These are phyloP conservation scores for Manis pentadactyla DNA, from an alignment of 2,797 vertebrate genomes.

Conservation along the genomic window DNA sequence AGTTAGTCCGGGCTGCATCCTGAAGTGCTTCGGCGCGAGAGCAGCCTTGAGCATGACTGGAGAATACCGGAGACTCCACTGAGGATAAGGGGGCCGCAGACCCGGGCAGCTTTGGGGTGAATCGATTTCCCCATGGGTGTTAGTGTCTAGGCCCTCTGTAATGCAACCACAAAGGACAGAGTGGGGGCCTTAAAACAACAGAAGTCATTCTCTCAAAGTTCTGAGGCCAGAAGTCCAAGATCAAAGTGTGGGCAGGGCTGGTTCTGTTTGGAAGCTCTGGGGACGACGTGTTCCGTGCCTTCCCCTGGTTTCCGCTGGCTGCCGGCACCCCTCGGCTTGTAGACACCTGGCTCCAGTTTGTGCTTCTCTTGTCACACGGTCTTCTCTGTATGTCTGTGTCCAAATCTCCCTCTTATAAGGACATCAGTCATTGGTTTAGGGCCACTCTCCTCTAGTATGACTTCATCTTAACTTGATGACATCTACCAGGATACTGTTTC, in stretches of 20 bases:
- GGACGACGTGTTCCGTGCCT: background rate
- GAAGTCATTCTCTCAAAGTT: background rate
- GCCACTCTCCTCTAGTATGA: background rate
- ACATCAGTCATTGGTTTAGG: background rate
- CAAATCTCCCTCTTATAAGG: background rate
- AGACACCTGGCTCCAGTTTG: background rate
- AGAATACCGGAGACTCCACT: background rate
- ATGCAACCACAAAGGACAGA: background rate
- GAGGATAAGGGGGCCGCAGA: too few species aligned
- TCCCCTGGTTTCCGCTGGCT: background rate
- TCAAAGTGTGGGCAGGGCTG: background rate
- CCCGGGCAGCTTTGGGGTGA: background rate
- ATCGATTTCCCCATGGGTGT: rapidly evolving
- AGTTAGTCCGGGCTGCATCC: background rate
- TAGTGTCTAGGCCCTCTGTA: background rate
- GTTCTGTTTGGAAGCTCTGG: background rate
- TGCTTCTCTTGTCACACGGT: background rate
- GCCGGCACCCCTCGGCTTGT: background rate
- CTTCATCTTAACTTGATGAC: background rate
- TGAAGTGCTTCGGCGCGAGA: background rate
- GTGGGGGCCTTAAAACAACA: background rate
- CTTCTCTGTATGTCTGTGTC: background rate
- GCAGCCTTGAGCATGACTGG: rapidly evolving
- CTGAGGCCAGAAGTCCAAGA: background rate
- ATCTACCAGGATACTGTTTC: background rate